Evolutionary conservation across 2,888 invertebrate genomes (phyloP), one percentile per base, ranked within the genome.

Genomic region (Eilema caniola): DNA sequence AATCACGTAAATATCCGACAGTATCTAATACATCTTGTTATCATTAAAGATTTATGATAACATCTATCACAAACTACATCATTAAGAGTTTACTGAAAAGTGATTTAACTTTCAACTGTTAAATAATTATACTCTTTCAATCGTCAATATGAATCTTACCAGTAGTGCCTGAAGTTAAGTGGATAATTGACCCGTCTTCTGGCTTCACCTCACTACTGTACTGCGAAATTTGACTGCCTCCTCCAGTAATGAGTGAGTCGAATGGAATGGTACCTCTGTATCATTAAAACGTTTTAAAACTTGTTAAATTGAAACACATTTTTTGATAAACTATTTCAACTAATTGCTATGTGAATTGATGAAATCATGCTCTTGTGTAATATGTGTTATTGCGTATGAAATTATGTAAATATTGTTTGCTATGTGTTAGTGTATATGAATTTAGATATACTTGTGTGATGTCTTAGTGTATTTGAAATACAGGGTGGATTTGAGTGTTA

Each of bases 101-200:
- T 33, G 3, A 33, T 7, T 3, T 33, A 33, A 33, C 37, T 37
- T 11, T 37, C 12, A 33, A 33, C 8, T 33, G 8, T 33, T 37
- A 37, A 7, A 12, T 12, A 2, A 37, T 37, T 41, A 16, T 41
- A 37, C 0, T 14, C 41, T 41, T 41, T 3, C 41, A 16, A 16
- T 16, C 16, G 41, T 41, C 47, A 20, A 20, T 20, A 47, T 2
- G 0, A 16, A 62, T 85, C 89, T 85, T 86, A 96, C 96, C 83
- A 57, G 95, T 95, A 28, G 95, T 95, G 0, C 95, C 95, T 10
- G 98, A 98, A 10, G 98, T 98, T 85, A 98, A 98, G 88, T 98
- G 97, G 80, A 99, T 97, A 85, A 97, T 97, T 77, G 96, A 96
- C 5, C 97, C 96, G 68, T 97, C 97, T 84, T 97, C 96, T 20